Percentiles rank a stretch among this genome's conserved stretches.
Conservation (phyloP, 1,140 invertebrate genomes). For the Dinothrombium tinctorium region DNA sequence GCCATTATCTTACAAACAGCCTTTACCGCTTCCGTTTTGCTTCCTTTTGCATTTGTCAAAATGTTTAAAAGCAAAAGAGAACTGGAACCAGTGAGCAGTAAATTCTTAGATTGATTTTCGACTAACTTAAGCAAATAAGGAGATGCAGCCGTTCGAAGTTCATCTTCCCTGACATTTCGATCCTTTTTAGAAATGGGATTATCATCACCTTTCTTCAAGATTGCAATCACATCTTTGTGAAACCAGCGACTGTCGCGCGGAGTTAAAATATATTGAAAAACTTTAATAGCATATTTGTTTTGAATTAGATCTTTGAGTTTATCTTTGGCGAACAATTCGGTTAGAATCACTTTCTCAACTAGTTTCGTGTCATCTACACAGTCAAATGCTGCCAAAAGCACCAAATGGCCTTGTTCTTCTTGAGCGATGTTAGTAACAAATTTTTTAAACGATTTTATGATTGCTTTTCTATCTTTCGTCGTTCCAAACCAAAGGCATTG, state of each 20-base stretch:
- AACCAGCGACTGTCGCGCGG: slow-evolving; percentile 46
- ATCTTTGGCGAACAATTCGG: slow-evolving; percentile 25
- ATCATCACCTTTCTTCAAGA: slow-evolving; percentile 41
- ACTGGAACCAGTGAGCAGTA: slow-evolving; percentile 24
- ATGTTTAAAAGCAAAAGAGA: neutral
- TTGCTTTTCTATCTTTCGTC: slow-evolving; percentile 51
- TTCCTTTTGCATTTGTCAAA: neutral
- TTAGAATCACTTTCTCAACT: slow-evolving; percentile 44
- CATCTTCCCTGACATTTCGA: slow-evolving; percentile 36
- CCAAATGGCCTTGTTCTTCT: slow-evolving; percentile 62
- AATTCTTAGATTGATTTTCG: slow-evolving; percentile 31
- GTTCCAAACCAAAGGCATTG: slow-evolving; percentile 62
- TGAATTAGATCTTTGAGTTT: slow-evolving; percentile 40
- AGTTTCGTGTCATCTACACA: slow-evolving; percentile 77
- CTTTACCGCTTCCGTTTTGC: neutral
- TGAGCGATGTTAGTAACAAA: slow-evolving; percentile 48
- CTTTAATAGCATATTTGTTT: slow-evolving; percentile 33
- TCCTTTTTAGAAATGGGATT: slow-evolving; percentile 43
- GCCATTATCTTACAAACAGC: neutral
- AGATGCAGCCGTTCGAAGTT: slow-evolving; percentile 41
- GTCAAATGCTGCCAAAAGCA: slow-evolving; percentile 60
- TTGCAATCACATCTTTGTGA: slow-evolving; percentile 40
- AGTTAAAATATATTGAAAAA: slow-evolving; percentile 54
- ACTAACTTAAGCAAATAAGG: slow-evolving; percentile 36
- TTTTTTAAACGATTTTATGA: slow-evolving; percentile 44